Evolutionary conservation across 1,140 invertebrate genomes (phyloP).

Genomic region (Hycleus cichorii): DNA sequence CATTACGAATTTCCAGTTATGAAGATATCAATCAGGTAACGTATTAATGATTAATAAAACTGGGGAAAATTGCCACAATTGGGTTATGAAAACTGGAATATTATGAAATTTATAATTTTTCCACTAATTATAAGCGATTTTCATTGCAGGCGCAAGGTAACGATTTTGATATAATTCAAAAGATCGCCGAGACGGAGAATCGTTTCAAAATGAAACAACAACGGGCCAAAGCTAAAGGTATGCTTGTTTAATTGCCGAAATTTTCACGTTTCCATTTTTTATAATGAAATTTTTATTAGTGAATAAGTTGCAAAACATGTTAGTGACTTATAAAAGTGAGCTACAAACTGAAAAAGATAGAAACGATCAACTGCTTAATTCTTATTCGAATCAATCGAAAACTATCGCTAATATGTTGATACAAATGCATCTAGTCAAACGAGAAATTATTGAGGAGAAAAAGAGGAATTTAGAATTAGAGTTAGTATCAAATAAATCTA

Average conservation of each 20-base stretch:
- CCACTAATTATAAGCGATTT: too few relatives aligned
- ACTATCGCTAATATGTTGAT: conserved; percentile 15
- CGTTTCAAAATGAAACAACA: not conserved
- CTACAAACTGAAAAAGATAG: conserved; percentile 15
- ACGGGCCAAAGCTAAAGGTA: conserved; percentile 2
- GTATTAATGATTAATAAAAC: too few relatives aligned
- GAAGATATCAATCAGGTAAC: too few relatives aligned
- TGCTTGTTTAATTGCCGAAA: not conserved
- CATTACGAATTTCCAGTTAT: too few relatives aligned
- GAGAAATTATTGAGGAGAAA: conserved; percentile 3
- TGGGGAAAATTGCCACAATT: too few relatives aligned
- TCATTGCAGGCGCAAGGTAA: too few relatives aligned
- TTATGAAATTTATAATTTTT: too few relatives aligned
- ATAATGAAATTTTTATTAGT: not conserved
- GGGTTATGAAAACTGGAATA: too few relatives aligned
- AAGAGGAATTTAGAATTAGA: not conserved
- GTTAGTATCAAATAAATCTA: not conserved
- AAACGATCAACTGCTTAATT: conserved; percentile 14
- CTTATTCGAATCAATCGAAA: conserved; percentile 11
- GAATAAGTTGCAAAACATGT: not conserved
- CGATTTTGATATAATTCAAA: not conserved
- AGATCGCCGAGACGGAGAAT: conserved; percentile 5
- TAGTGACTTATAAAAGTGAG: conserved; percentile 12
- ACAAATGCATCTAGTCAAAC: conserved; percentile 13
- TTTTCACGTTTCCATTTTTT: not conserved